A percentile compares a stretch with the other conserved stretches of the same genome.
phyloP scores from a whole-genome alignment of 1,140 invertebrate species.

The Drosophila serrata region DNA sequence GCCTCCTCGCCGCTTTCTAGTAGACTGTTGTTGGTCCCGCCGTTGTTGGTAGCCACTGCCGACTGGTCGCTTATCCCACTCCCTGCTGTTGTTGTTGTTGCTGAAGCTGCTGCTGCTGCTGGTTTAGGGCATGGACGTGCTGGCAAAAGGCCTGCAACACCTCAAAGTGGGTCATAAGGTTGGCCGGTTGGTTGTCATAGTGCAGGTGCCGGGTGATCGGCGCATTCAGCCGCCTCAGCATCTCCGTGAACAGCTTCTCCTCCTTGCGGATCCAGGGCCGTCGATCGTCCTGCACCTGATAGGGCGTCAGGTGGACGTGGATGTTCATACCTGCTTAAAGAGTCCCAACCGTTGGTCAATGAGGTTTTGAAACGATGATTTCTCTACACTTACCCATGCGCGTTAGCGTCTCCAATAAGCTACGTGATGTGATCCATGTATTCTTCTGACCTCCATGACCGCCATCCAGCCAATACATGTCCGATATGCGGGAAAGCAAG shows the following conservation, averaged over 20 bases:
- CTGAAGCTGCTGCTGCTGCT: constrained; percentile 66
- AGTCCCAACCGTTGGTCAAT: constrained; percentile 14
- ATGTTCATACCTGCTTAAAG: constrained; percentile 86
- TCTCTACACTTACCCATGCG: constrained; percentile 86
- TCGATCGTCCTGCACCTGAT: constrained; percentile 91
- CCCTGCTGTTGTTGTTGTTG: constrained; percentile 59
- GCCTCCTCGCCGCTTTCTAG: constrained; percentile 72
- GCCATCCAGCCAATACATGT: constrained; percentile 95
- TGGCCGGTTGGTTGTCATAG: constrained; percentile 88
- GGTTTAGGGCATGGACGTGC: constrained; percentile 78
- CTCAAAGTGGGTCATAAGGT: constrained; percentile 90
- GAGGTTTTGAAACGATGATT: not conserved
- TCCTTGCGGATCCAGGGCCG: constrained; percentile 93
- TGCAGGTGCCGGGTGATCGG: constrained; percentile 88
- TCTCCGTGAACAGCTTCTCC: constrained; percentile 90
- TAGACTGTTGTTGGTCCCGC: constrained; percentile 60
- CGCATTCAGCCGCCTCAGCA: constrained; percentile 88
- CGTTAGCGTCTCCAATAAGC: constrained; percentile 90
- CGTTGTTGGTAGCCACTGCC: constrained; percentile 40
- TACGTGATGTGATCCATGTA: constrained; percentile 93
- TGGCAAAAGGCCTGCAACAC: constrained; percentile 87
- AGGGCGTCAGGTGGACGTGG: constrained; percentile 93
- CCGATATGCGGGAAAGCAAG: constrained; percentile 88
- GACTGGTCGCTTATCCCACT: constrained; percentile 25
- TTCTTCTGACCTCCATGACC: constrained; percentile 93